Evolutionary conservation across 2,888 invertebrate species (phyloP).

Genomic region (Ornithoptera alexandrae): DNA sequence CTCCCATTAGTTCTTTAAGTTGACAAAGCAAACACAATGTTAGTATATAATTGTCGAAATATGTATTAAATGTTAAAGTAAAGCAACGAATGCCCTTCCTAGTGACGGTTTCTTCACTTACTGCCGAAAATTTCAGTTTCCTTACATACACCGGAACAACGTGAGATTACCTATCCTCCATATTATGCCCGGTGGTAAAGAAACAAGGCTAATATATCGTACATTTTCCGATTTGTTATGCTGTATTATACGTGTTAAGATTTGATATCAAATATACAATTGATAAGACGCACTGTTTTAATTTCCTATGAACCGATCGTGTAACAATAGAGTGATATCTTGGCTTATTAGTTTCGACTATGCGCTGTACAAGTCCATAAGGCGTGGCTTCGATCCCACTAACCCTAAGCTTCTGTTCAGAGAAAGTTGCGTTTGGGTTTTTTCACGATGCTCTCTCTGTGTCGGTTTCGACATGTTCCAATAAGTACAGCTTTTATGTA

Average conservation of each 20-base stretch:
- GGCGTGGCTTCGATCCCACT: no score
- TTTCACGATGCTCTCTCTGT: no score
- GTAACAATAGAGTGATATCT: neutral
- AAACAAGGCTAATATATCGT: conserved; percentile 33
- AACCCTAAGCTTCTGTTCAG: no score
- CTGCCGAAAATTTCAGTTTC: neutral
- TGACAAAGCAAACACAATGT: neutral
- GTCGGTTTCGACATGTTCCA: no score
- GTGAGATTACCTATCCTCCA: neutral
- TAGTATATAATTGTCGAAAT: neutral
- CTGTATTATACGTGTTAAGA: conserved; percentile 72
- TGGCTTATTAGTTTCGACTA: no score
- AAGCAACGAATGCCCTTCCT: conserved; percentile 4
- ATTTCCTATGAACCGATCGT: conserved; percentile 29
- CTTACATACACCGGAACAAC: neutral
- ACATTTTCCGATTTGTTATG: conserved; percentile 59
- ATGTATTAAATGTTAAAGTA: neutral
- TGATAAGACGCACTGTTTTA: conserved; percentile 51
- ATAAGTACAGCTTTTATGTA: no score
- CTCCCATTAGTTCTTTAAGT: neutral
- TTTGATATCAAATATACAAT: conserved; percentile 80
- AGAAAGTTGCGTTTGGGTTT: no score
- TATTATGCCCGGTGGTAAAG: neutral
- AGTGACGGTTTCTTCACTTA: neutral
- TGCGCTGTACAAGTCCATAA: no score